Evolutionary conservation across 2,797 vertebrate genomes (phyloP).

Genomic region (Crotalus adamanteus): DNA sequence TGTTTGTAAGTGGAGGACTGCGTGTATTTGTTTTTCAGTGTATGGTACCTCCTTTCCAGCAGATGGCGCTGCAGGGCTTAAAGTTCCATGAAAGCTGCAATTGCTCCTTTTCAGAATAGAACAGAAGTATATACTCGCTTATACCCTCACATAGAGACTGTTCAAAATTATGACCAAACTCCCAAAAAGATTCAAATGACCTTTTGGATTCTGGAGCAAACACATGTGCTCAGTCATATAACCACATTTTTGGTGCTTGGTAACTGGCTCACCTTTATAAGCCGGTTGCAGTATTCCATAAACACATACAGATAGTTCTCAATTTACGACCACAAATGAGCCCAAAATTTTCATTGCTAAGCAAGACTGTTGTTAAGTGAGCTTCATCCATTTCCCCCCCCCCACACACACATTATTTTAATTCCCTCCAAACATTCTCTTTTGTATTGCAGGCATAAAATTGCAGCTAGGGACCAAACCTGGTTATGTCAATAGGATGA

Average conservation of each 20-base stretch:
- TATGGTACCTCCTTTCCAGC: background rate
- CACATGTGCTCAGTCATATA: background rate
- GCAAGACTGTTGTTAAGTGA: background rate
- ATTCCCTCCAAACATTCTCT: background rate
- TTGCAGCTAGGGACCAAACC: background rate
- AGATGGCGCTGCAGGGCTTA: background rate
- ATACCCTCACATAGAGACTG: background rate
- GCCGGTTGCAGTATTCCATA: background rate
- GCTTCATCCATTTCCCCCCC: background rate
- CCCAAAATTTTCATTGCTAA: background rate
- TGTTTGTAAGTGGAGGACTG: background rate
- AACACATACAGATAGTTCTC: background rate
- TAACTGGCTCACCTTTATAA: background rate
- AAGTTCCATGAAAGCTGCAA: background rate
- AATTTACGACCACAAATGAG: background rate
- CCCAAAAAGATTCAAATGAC: background rate
- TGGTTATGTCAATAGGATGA: background rate
- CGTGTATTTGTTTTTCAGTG: background rate
- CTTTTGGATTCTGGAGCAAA: background rate
- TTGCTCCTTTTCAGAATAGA: too few species aligned
- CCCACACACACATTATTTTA: background rate
- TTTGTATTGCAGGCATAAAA: background rate
- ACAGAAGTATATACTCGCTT: accelerated
- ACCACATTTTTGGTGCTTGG: background rate
- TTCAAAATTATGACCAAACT: background rate